A percentile compares a stretch with the other conserved stretches of the same genome.
Conservation (phyloP, 2,888 invertebrate species). For the Athalia cordata region DNA sequence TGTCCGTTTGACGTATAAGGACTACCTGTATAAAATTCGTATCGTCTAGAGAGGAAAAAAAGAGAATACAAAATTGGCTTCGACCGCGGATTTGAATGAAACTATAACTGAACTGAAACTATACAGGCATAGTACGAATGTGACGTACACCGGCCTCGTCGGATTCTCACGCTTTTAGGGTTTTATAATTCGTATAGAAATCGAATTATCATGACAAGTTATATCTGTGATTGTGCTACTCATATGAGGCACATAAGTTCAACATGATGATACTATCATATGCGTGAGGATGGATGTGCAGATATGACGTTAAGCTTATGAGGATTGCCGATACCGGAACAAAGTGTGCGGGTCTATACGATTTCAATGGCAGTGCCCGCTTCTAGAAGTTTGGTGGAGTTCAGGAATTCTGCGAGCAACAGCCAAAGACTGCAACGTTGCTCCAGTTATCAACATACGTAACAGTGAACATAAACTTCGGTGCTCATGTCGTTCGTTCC, state of each 20-base stretch:
- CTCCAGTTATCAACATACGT: slow-evolving; percentile 35
- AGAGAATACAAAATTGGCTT: background rate
- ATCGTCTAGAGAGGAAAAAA: no score
- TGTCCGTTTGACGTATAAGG: background rate
- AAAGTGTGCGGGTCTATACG: no score
- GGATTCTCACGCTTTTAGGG: slow-evolving; percentile 16
- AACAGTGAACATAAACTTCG: slow-evolving; percentile 38
- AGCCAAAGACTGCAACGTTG: slow-evolving; percentile 29
- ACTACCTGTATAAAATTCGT: no score
- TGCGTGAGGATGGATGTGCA: no score
- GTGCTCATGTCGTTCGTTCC: slow-evolving; percentile 38
- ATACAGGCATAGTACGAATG: background rate
- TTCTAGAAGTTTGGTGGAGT: no score
- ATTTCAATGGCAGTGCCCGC: no score
- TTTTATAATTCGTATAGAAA: slow-evolving; percentile 12
- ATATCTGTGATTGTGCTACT: background rate
- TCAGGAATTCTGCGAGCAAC: slow-evolving; percentile 24
- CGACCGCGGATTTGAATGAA: background rate
- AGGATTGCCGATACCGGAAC: background rate
- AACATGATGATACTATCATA: no score
- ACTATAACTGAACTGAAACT: no score
- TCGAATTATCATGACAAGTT: background rate
- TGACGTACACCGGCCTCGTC: background rate
- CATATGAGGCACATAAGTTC: no score
- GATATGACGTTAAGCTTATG: no score